Conservation (phyloP, 2,888 invertebrate genomes). For the Aphidius colemani region DNA sequence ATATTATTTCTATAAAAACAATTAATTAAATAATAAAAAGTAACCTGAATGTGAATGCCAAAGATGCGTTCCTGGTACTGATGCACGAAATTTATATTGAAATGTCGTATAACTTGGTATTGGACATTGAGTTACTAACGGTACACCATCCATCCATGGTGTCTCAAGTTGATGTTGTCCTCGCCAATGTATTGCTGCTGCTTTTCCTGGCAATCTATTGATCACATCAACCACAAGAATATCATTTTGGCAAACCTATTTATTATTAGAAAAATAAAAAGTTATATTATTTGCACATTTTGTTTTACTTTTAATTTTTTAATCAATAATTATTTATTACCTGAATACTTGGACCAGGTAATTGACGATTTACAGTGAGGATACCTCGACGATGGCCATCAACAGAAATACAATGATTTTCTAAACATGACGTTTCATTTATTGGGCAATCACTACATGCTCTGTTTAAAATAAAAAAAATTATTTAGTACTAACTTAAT, state of each 20-base stretch:
- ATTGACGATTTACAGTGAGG: slow-evolving; percentile 70
- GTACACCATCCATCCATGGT: slow-evolving; percentile 78
- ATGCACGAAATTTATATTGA: slow-evolving; percentile 73
- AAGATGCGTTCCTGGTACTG: slow-evolving; percentile 72
- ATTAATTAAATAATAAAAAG: background rate
- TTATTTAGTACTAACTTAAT: too few species aligned
- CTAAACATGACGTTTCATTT: slow-evolving; percentile 66
- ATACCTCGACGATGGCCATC: slow-evolving; percentile 70
- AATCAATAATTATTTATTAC: slow-evolving; percentile 45
- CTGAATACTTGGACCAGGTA: slow-evolving; percentile 72
- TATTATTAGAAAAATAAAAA: slow-evolving; percentile 36
- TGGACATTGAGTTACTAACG: slow-evolving; percentile 79
- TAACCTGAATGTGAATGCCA: slow-evolving; percentile 69
- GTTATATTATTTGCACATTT: background rate
- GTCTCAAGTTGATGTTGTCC: slow-evolving; percentile 68
- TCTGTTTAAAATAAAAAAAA: slow-evolving; percentile 51
- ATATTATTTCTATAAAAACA: too few species aligned
- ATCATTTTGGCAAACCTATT: slow-evolving; percentile 72
- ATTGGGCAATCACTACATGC: slow-evolving; percentile 71
- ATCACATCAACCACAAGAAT: slow-evolving; percentile 74
- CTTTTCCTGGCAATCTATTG: slow-evolving; percentile 72
- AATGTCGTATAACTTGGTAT: slow-evolving; percentile 71
- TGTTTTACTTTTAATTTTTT: slow-evolving; percentile 13
- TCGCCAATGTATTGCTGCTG: slow-evolving; percentile 78
- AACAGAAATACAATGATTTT: slow-evolving; percentile 69